phyloP scores from a whole-genome alignment of 2,797 vertebrate genomes.

The Hydrophis major region DNA sequence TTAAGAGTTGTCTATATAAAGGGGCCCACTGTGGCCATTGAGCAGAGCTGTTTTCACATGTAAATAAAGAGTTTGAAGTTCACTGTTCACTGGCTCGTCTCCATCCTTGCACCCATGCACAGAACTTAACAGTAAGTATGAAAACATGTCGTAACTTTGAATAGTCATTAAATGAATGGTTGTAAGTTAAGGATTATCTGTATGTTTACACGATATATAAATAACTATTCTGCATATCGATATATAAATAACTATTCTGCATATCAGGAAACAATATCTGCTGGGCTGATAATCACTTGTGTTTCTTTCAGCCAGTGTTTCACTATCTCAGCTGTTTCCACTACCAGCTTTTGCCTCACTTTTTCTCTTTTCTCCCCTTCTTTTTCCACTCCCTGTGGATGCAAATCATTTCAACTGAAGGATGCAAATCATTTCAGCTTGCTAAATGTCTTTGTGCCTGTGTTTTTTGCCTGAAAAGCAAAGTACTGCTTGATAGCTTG shows the following conservation, averaged over 20 bases:
- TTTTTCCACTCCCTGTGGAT: background rate
- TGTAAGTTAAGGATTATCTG: too few relatives aligned
- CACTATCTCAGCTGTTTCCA: background rate
- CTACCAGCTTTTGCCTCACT: background rate
- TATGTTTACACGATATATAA: too few relatives aligned
- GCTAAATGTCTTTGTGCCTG: background rate
- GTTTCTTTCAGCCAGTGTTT: slow-evolving; percentile 41
- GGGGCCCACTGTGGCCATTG: too few relatives aligned
- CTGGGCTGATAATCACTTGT: background rate
- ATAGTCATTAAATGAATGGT: too few relatives aligned
- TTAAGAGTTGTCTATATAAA: too few relatives aligned
- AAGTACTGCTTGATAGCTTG: background rate
- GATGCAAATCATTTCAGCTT: background rate
- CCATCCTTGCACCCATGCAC: too few relatives aligned
- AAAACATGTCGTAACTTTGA: too few relatives aligned
- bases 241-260: background rate
- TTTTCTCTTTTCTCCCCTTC: background rate
- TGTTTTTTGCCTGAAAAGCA: background rate
- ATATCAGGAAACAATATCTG: slow-evolving; percentile 3
- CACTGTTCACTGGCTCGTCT: too few relatives aligned
- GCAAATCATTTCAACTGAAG: background rate
- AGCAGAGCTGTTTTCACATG: too few relatives aligned
- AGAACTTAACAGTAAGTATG: too few relatives aligned
- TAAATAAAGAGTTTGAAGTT: too few relatives aligned
- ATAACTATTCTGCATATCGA: background rate